Evolutionary conservation across 2,888 invertebrate genomes (phyloP), one percentile per base, ranked within the genome.

Genomic region (Acanthosoma haemorrhoidale): DNA sequence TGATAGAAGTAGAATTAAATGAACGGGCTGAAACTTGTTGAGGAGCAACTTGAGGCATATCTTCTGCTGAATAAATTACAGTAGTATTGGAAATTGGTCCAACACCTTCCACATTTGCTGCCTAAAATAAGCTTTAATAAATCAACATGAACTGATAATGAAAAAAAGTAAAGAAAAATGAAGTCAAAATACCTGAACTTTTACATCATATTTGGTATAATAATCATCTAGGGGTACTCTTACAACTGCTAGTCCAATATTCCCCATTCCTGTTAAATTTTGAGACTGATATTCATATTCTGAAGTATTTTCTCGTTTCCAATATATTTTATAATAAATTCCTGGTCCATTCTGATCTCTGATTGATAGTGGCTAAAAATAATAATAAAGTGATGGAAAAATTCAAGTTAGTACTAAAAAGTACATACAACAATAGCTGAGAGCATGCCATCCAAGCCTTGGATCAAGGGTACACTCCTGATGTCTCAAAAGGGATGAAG

Each of bases 21-120:
- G 92, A 88, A 16, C 84, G 79, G 0, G 93, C 91, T 51, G 84
- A 82, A 0, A 94, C 90, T 78, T 88, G 84, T 75, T 92, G 91
- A 1, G 96, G 96, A 1, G 94, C 90, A 32, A 91, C 91, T 78
- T 90, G 91, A 0, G 95, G 95, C 92, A 94, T 93, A 78, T 93
- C 92, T 80, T 94, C 94, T 0, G 94, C 94, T 8, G 92, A 93
- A 79, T 86, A 92, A 75, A 94, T 87, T 0, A 88, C 84, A 0
- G 85, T 85, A 2, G 88, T 83, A 6, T 87, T 86, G 71, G 94
- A 94, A 75, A 88, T 86, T 0, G 94, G 94, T 0, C 96, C 96
- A 6, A 83, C 81, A 0, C 95, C 96, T 16, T 89, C 81, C 68
- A 87, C 87, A 78, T 94, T 94, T 59, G 88, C 85, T 0, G 91